These are phyloP conservation scores for Prietella phreatophila DNA, from an alignment of 2,113 vertebrate species.

Conservation along the genomic window DNA sequence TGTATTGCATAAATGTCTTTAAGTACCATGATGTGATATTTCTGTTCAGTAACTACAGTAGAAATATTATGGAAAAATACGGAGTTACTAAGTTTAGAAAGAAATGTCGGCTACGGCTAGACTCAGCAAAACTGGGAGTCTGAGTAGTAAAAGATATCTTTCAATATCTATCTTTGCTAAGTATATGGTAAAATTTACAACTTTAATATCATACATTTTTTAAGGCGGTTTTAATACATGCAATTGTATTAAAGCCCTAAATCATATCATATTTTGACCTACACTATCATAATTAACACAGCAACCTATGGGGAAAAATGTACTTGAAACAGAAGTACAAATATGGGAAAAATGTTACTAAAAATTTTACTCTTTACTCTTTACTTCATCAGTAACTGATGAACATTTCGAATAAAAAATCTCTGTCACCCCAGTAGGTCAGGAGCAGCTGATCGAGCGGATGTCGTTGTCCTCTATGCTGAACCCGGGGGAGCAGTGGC, in stretches of 20 bases:
- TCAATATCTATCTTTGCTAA: neutral
- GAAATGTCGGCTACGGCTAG: neutral
- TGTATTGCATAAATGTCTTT: neutral
- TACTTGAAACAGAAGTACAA: neutral
- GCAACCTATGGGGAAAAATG: neutral
- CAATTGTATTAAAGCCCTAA: too few relatives aligned
- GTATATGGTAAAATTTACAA: neutral
- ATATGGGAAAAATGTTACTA: neutral
- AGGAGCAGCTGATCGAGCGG: conserved; percentile 73
- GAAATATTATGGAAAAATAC: neutral
- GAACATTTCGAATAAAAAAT: neutral
- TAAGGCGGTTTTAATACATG: too few relatives aligned
- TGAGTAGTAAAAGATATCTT: neutral
- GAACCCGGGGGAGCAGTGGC: conserved; percentile 78
- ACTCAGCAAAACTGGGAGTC: neutral
- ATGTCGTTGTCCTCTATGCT: conserved; percentile 76
- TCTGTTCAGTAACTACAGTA: neutral
- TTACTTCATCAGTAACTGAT: neutral
- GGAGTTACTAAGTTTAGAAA: neutral
- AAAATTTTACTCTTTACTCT: neutral
- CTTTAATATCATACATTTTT: too few relatives aligned
- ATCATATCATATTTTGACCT: too few relatives aligned
- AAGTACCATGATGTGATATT: neutral
- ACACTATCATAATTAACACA: too few relatives aligned
- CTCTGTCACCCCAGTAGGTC: conserved; percentile 61